Percentiles rank a stretch among this genome's conserved stretches.
Conservation (phyloP, 2,113 vertebrate species). For the Pterocles orientalis region DNA sequence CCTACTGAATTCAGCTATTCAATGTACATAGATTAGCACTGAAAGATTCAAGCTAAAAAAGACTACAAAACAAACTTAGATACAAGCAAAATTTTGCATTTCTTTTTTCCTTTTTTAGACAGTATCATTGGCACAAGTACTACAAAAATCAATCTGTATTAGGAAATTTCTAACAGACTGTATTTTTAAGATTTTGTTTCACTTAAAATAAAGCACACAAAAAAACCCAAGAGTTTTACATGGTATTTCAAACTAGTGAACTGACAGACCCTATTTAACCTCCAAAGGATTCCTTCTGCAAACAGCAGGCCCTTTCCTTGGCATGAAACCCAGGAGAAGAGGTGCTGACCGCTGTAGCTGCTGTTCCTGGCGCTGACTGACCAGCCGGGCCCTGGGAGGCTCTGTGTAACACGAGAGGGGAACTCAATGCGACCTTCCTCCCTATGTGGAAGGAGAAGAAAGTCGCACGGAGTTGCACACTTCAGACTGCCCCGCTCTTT, state of each 20-base stretch:
- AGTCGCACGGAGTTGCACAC: fast-evolving
- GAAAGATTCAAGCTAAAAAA: neutral
- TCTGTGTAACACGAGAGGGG: neutral
- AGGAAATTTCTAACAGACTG: neutral
- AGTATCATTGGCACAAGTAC: fast-evolving
- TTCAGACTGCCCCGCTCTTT: neutral
- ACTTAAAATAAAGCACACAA: neutral
- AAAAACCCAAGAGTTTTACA: neutral
- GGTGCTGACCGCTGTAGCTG: neutral
- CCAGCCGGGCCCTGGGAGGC: neutral
- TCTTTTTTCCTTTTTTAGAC: neutral
- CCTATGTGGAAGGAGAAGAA: fast-evolving
- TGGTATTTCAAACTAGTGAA: neutral
- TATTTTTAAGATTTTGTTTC: neutral
- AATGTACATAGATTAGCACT: neutral
- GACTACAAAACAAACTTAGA: neutral
- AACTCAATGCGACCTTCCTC: neutral
- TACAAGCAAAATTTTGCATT: neutral
- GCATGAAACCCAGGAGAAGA: neutral
- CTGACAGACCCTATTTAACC: neutral
- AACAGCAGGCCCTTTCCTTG: neutral
- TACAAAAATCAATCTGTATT: neutral
- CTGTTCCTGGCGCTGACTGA: neutral
- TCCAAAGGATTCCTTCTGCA: neutral
- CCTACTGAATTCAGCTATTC: neutral